These are phyloP conservation scores for Mya arenaria DNA, from an alignment of 1,140 invertebrate genomes.

Conservation along the genomic window DNA sequence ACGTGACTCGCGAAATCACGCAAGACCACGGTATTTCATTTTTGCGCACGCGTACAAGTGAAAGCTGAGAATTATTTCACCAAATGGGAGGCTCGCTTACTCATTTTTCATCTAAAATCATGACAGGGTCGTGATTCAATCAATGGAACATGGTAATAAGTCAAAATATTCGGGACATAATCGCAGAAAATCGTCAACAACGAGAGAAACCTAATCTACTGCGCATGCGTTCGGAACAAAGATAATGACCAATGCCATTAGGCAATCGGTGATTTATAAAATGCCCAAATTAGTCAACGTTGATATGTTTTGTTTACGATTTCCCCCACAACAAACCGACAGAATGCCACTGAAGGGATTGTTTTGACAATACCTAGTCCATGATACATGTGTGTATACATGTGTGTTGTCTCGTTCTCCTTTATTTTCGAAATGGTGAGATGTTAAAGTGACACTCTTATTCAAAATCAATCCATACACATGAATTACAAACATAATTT, in stretches of 20 bases:
- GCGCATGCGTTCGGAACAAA: constrained; percentile 34
- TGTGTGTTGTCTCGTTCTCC: no score
- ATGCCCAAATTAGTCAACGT: no score
- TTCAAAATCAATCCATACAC: no score
- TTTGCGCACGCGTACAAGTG: constrained; percentile 40
- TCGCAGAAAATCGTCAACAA: not conserved
- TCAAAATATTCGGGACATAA: constrained; percentile 47
- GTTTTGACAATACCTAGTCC: no score
- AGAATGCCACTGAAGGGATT: no score
- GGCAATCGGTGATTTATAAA: not conserved
- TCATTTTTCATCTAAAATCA: constrained; percentile 46
- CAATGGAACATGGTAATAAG: constrained; percentile 45
- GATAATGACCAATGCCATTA: constrained; percentile 24
- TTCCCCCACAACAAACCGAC: no score
- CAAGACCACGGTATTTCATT: constrained; percentile 34
- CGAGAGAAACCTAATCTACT: constrained; percentile 33
- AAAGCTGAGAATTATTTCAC: constrained; percentile 46
- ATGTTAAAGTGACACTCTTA: no score
- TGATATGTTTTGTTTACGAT: no score
- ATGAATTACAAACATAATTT: no score
- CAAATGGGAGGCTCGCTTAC: constrained; percentile 6
- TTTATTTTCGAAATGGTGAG: no score
- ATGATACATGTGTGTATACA: no score
- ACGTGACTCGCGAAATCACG: constrained; percentile 33
- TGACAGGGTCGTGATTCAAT: constrained; percentile 45